These are phyloP conservation scores for Mugil cephalus DNA, from an alignment of 2,113 vertebrate genomes.

Conservation along the genomic window DNA sequence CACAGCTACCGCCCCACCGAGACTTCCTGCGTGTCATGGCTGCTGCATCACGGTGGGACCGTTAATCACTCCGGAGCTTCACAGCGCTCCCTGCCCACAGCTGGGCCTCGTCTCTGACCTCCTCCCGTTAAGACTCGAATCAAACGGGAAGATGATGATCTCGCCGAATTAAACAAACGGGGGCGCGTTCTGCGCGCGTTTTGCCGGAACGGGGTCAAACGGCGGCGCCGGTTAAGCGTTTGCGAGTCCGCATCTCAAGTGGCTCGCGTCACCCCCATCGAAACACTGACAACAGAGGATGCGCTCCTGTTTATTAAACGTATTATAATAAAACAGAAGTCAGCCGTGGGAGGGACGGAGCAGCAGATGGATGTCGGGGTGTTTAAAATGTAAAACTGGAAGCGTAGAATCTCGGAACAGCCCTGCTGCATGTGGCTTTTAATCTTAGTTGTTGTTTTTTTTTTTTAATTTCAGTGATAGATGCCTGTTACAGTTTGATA, in stretches of 20 bases:
- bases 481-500: too few species aligned
- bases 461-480: too few species aligned
- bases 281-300: not conserved
- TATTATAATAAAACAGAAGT: not conserved
- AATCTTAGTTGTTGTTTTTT: too few species aligned
- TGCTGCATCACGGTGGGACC: conserved; percentile 1
- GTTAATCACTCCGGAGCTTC: not conserved
- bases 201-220: conserved; percentile 19
- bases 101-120: not conserved
- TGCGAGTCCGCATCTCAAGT: conserved; percentile 8
- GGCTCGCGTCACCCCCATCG: not conserved
- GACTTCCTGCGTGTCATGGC: not conserved
- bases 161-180: not conserved
- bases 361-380: not conserved
- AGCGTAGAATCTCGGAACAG: too few species aligned
- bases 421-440: too few species aligned
- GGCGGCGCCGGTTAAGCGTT: conserved; percentile 14
- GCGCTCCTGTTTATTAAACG: not conserved
- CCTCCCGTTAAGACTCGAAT: not conserved
- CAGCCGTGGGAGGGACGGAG: not conserved
- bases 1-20: conserved; percentile 6
- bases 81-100: too few species aligned
- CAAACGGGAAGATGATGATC: not conserved
- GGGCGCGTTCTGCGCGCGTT: not conserved
- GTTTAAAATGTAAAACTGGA: not conserved